Conservation (phyloP, 2,797 vertebrate species). For the Chelidonichthys spinosus region DNA sequence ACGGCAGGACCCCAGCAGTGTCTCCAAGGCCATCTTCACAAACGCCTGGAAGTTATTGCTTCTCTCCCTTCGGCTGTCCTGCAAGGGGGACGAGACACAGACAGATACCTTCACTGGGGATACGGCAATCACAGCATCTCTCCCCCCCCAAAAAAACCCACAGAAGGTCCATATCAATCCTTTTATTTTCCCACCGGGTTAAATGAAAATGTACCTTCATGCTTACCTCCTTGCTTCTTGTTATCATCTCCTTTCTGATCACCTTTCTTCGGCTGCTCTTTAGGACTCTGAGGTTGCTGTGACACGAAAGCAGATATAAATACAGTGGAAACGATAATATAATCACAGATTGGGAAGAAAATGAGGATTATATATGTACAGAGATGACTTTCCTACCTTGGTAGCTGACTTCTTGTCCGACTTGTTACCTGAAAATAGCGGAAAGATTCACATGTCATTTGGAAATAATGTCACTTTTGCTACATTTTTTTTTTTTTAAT, state of each 20-base stretch:
- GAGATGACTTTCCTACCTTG: slow-evolving; percentile 76
- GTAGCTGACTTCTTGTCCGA: slow-evolving; percentile 88
- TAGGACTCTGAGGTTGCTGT: slow-evolving; percentile 87
- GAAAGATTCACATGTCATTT: slow-evolving; percentile 33
- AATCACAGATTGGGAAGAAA: background rate
- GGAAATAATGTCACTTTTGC: slow-evolving; percentile 8
- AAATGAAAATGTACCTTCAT: slow-evolving; percentile 11
- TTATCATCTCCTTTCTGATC: slow-evolving; percentile 89
- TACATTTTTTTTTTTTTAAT: background rate
- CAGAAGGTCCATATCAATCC: background rate
- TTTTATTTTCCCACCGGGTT: background rate
- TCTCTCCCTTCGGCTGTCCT: slow-evolving; percentile 91
- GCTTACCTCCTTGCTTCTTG: slow-evolving; percentile 89
- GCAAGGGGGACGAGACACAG: slow-evolving; percentile 67
- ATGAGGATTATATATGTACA: background rate
- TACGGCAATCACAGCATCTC: slow-evolving; percentile 47
- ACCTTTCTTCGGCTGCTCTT: slow-evolving; percentile 88
- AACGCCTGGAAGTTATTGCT: slow-evolving; percentile 89
- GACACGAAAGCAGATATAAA: slow-evolving; percentile 24
- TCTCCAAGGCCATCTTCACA: slow-evolving; percentile 88
- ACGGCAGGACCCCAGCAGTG: slow-evolving; percentile 84
- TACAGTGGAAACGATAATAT: slow-evolving; percentile 2
- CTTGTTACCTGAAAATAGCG: slow-evolving; percentile 83
- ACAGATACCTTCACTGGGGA: slow-evolving; percentile 79
- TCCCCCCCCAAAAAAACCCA: slow-evolving; percentile 16